These are phyloP conservation scores for Ennomos quercinarius DNA, from an alignment of 2,888 invertebrate genomes.

Conservation along the genomic window DNA sequence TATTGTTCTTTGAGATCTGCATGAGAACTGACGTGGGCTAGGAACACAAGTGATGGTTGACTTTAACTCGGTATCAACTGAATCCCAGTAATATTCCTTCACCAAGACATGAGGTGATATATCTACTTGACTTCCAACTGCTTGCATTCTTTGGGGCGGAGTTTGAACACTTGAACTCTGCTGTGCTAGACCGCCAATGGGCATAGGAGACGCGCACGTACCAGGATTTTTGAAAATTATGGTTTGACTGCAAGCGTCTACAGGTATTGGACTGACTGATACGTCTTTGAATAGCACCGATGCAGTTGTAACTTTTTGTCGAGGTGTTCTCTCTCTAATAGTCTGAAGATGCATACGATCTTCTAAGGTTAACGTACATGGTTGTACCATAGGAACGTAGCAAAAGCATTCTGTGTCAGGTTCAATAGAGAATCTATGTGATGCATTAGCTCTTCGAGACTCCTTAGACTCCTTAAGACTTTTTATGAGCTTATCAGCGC, in stretches of 20 bases:
- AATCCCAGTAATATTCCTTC: conserved; percentile 61
- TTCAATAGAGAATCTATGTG: conserved; percentile 32
- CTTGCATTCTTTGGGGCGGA: conserved; percentile 14
- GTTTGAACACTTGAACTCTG: conserved; percentile 24
- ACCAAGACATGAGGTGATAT: conserved; percentile 51
- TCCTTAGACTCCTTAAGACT: conserved; percentile 46
- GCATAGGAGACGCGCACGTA: not conserved
- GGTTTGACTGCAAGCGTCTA: conserved; percentile 52
- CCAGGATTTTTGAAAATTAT: conserved; percentile 26
- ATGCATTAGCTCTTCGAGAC: conserved; percentile 44
- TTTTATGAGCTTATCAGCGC: conserved; percentile 46
- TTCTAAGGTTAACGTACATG: conserved; percentile 49
- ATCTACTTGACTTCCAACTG: conserved; percentile 30
- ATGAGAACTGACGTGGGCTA: conserved; percentile 16
- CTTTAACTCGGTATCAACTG: conserved; percentile 16
- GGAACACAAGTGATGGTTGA: not conserved
- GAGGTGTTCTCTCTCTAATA: conserved; percentile 47
- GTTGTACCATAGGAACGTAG: conserved; percentile 34
- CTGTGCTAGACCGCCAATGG: not conserved
- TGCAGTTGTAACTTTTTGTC: conserved; percentile 11
- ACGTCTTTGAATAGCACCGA: conserved; percentile 37
- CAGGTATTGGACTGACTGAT: conserved; percentile 39
- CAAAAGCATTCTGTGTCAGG: not conserved
- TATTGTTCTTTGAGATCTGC: conserved; percentile 2
- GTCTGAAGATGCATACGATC: conserved; percentile 54